Percentiles rank a stretch among this genome's conserved stretches.
Evolutionary conservation across 2,888 invertebrate genomes (phyloP).

Genomic region (Hypolimnas misippus): DNA sequence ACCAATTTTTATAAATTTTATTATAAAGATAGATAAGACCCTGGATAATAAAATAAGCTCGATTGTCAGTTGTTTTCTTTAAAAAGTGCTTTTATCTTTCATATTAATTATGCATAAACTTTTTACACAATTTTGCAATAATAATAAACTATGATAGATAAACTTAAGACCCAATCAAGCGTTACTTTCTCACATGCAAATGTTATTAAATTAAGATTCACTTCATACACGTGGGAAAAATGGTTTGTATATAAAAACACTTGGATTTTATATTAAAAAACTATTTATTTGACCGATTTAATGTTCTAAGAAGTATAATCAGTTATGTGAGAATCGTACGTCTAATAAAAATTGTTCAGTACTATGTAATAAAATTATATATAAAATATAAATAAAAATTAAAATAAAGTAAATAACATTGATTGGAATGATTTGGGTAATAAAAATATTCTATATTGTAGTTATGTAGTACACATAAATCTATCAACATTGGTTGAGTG

Average conservation of each 20-base stretch:
- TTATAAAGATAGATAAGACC: no score
- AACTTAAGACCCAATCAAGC: slow-evolving; percentile 6
- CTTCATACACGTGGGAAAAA: slow-evolving; percentile 1
- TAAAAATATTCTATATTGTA: no score
- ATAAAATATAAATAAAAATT: no score
- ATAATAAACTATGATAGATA: background rate
- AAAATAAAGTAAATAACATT: no score
- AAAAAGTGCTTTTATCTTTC: no score
- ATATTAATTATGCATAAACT: no score
- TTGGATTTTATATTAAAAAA: background rate
- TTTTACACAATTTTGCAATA: background rate
- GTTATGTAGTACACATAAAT: no score
- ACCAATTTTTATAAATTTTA: no score
- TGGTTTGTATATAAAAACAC: background rate
- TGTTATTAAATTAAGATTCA: background rate
- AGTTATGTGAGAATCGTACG: background rate
- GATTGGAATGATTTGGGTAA: no score
- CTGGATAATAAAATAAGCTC: no score
- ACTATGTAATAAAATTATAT: background rate
- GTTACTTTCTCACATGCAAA: slow-evolving; percentile 20
- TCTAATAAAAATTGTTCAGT: background rate
- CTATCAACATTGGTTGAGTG: no score
- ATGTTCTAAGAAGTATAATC: background rate
- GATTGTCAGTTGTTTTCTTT: no score
- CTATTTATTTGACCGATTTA: slow-evolving; percentile 1